Evolutionary conservation across 2,113 vertebrate species (phyloP).

Genomic region (Cathartes aura): DNA sequence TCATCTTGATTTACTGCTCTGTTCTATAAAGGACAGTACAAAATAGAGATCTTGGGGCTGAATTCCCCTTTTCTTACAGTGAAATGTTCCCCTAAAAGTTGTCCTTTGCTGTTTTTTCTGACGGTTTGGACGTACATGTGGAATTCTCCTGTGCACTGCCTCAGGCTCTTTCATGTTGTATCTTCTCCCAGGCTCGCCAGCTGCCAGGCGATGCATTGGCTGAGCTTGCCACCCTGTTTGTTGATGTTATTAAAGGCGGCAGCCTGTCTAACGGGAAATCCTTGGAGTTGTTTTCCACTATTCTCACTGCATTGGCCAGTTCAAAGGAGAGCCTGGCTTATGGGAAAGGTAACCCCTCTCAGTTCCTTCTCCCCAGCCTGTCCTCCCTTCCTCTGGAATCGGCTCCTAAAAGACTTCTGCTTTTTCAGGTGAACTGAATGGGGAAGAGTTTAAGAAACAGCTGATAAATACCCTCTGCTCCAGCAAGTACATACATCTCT

Average conservation of each 20-base stretch:
- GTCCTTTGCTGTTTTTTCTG: neutral
- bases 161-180: neutral
- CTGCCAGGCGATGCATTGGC: constrained; percentile 81
- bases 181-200: constrained; percentile 79
- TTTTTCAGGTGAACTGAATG: constrained; percentile 87
- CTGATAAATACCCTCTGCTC: constrained; percentile 93
- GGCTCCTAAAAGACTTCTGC: neutral
- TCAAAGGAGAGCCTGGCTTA: constrained; percentile 83
- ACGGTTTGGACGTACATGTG: accelerated
- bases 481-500: constrained; percentile 80
- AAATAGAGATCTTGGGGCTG: neutral
- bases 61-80: neutral
- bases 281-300: constrained; percentile 90
- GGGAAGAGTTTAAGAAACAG: constrained; percentile 93
- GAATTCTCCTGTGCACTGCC: neutral
- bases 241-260: constrained; percentile 85
- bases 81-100: neutral
- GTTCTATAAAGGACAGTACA: neutral
- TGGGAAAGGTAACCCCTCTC: constrained; percentile 85
- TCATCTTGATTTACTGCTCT: neutral
- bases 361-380: neutral
- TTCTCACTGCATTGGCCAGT: constrained; percentile 86
- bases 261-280: constrained; percentile 88
- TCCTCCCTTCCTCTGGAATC: neutral
- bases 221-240: constrained; percentile 85